A percentile compares a stretch with the other conserved stretches of the same genome.
Conservation (phyloP, 2,113 vertebrate genomes). For the Nothobranchius furzeri region DNA sequence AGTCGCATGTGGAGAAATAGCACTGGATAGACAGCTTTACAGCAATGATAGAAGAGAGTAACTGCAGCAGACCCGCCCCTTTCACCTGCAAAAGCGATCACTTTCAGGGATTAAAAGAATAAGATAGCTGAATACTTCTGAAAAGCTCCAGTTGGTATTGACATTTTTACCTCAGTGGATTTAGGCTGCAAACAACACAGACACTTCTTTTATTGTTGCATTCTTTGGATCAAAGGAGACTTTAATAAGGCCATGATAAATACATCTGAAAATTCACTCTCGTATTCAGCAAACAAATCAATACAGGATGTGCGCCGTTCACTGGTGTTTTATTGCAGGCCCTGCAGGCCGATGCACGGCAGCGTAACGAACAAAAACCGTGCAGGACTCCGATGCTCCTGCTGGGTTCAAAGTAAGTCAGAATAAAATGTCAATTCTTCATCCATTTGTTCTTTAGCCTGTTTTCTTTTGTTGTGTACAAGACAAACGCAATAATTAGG, state of each 20-base stretch:
- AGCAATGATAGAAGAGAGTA: slow-evolving; percentile 55
- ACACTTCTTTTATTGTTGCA: slow-evolving; percentile 74
- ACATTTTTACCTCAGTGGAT: slow-evolving; percentile 49
- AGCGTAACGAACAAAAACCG: slow-evolving; percentile 74
- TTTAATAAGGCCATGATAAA: slow-evolving; percentile 85
- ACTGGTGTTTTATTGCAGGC: slow-evolving; percentile 74
- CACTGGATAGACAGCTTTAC: slow-evolving; percentile 49
- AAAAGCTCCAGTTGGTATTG: slow-evolving; percentile 54
- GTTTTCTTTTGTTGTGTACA: slow-evolving; percentile 40
- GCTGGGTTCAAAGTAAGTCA: slow-evolving; percentile 81
- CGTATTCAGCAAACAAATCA: slow-evolving; percentile 84
- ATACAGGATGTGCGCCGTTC: slow-evolving; percentile 80
- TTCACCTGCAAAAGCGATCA: slow-evolving; percentile 47
- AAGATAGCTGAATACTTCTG: slow-evolving; percentile 51
- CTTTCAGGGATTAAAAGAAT: slow-evolving; percentile 66
- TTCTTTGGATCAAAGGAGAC: slow-evolving; percentile 80
- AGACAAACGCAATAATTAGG: slow-evolving; percentile 37
- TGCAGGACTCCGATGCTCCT: slow-evolving; percentile 62
- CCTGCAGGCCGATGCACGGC: slow-evolving; percentile 63
- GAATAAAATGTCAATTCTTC: slow-evolving; percentile 77
- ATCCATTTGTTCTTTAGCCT: slow-evolving; percentile 66
- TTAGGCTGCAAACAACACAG: slow-evolving; percentile 59
- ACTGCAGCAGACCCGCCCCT: neutral
- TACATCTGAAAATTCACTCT: slow-evolving; percentile 81
- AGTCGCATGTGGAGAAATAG: slow-evolving; percentile 35